Conservation (phyloP, 2,113 vertebrate genomes). For the Cyprinodon variegatus region DNA sequence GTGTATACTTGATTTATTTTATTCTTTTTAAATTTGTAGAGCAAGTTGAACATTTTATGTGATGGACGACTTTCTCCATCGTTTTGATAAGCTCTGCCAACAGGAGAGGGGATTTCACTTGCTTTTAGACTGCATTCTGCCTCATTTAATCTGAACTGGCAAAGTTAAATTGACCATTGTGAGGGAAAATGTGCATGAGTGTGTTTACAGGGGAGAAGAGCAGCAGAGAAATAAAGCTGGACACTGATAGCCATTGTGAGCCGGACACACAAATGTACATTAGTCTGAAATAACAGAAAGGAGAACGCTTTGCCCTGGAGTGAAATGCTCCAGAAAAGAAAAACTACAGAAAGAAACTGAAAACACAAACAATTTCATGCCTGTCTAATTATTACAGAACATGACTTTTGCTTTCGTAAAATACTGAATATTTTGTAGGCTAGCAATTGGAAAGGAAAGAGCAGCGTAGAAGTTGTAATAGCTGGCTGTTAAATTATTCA, state of each 20-base stretch:
- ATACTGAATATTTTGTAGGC: conserved; percentile 53
- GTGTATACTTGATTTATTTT: conserved; percentile 14
- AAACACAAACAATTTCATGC: conserved; percentile 69
- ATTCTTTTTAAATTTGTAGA: background rate
- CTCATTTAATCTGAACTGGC: conserved; percentile 76
- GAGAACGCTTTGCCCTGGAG: conserved; percentile 51
- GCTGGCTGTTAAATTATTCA: conserved; percentile 74
- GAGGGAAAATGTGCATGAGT: conserved; percentile 58
- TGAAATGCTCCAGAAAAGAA: conserved; percentile 51
- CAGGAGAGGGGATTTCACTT: conserved; percentile 59
- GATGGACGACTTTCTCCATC: conserved; percentile 73
- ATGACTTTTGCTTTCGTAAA: conserved; percentile 53
- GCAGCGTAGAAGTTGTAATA: conserved; percentile 64
- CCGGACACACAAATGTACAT: conserved; percentile 72
- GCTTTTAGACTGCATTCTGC: conserved; percentile 69
- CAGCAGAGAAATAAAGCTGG: conserved; percentile 60
- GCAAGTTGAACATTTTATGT: conserved; percentile 52
- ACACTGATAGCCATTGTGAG: conserved; percentile 68
- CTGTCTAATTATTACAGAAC: conserved; percentile 63
- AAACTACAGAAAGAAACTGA: conserved; percentile 39
- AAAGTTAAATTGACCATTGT: conserved; percentile 76
- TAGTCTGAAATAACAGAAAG: conserved; percentile 64
- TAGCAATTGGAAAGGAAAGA: conserved; percentile 43
- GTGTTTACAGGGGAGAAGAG: conserved; percentile 44
- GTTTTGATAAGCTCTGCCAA: conserved; percentile 64